Evolutionary conservation across 1,140 invertebrate species (phyloP), one percentile per base, ranked within the genome.

Genomic region (Probaryconus sp.): DNA sequence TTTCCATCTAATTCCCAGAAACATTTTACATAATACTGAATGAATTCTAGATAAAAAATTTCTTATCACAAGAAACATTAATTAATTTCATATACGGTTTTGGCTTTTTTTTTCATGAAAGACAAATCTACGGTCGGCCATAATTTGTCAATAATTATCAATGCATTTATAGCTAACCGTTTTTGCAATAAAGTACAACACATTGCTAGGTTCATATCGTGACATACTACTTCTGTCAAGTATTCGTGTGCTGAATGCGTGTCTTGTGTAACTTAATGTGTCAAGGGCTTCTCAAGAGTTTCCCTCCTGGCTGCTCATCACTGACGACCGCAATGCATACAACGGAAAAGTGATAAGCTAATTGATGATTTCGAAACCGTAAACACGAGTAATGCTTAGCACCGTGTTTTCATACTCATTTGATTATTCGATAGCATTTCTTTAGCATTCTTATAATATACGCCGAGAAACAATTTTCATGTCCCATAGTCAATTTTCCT

Each of bases 181-280:
- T 35, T 14, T 2, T 13, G 11, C 9, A 9, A 30, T 30, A 5
- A 30, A 9, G 10, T 30, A 17, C 14, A 16, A 11, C 37, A 48
- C 42, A 69, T 43, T n/a, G n/a, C n/a, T n/a, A n/a, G n/a, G n/a
- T n/a, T n/a, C n/a, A 35, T 11, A 63, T 63, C 53, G 67, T 80
- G 80, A 81, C 42, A 74, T 80, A 82, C 80, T 70, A 76, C 42
- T 61, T 45, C 28, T 51, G 48, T 42, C 55, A 40, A 47, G 45
- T 11, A 71, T 63, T 24, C 35, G 60, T 45, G 53, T 60, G 21
- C 31, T 21, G 24, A 56, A 26, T 35, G 55, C 48, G 43, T 71
- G 68, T 71, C 78, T 82, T 81, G 76, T 72, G 76, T 79, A 84
- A 86, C 81, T 80, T 79, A 83, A 77, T 85, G 80, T 86, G 84